Evolutionary conservation across 2,888 invertebrate genomes (phyloP).

Genomic region (Pristionchus exspectatus): DNA sequence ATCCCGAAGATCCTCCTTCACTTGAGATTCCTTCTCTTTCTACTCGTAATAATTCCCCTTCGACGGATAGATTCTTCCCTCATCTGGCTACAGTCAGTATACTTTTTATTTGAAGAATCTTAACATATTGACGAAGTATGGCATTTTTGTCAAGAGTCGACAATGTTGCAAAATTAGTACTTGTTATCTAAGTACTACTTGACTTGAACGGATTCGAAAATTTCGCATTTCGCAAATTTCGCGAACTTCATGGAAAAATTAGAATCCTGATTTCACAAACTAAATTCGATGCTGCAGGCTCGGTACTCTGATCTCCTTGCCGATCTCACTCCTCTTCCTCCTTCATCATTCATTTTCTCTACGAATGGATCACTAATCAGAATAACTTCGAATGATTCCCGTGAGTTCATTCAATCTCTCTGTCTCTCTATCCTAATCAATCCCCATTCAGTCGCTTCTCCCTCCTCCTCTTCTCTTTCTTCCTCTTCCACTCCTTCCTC

Average conservation of each 20-base stretch:
- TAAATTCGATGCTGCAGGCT: not conserved
- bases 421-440: not conserved
- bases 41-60: not conserved
- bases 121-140: not conserved
- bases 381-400: not conserved
- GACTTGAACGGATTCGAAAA: no score
- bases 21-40: constrained; percentile 25
- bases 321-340: constrained; percentile 4
- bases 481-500: constrained; percentile 38
- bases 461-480: constrained; percentile 11
- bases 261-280: no score
- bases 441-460: not conserved
- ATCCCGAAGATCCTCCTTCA: constrained; percentile 16
- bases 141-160: not conserved
- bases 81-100: not conserved
- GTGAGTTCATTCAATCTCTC: constrained; percentile 23
- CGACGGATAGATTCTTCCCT: not conserved
- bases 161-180: not conserved
- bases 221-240: no score
- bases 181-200: no score
- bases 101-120: not conserved
- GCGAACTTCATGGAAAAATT: no score
- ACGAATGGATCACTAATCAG: not conserved
- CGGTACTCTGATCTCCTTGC: not conserved
- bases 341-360: constrained; percentile 33